Base-by-base conservation (phyloP, 2,888 invertebrate species). In the Cremastinae sp. region DNA sequence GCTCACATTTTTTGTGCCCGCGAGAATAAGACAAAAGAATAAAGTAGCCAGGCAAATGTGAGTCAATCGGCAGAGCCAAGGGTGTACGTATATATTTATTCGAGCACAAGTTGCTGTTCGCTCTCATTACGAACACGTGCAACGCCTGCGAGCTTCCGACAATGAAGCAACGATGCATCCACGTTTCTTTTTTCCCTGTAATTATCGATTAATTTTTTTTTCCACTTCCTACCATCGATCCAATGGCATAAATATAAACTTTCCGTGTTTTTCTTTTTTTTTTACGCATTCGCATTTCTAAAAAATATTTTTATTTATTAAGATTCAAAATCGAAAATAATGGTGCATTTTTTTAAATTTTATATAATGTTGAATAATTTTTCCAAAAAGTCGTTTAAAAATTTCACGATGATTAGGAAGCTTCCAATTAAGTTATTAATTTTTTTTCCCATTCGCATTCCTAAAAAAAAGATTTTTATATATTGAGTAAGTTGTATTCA, bases 11-110 rank as follows among this genome's bases (percentile, higher is more conserved):
- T 22, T n/a, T 43, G 16, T 56, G 9, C 12, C 8, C 28, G 28
- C 5, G 5, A 28, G 28, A 59, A 18, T 9, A 8, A 28, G 43
- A 43, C 20, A 43, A 10, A 59, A 59, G 43, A 43, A 18, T 41
- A 5, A 9, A 12, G 7, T 12, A 2, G 10, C 20, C 5, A n/a
- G n/a, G n/a, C 18, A 56, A 3, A 9, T 28, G 28, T 28, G 28
- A 28, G 2, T 41, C n/a, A 9, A 41, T 41, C 10, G 2, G 41
- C 12, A 41, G 2, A 41, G 12, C 41, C 12, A 41, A 41, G 2
- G 12, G n/a, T 41, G n/a, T 1, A 41, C 41, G 28, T 41, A 9
- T 36, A 36, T 41, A 41, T 41, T n/a, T 41, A 41, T 41, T 12
- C 28, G 28, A 3, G 28, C 2, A 5, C 28, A 5, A 28, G 28